These are phyloP conservation scores for Aleadryas rufinucha DNA, from an alignment of 2,113 vertebrate genomes.

Conservation along the genomic window DNA sequence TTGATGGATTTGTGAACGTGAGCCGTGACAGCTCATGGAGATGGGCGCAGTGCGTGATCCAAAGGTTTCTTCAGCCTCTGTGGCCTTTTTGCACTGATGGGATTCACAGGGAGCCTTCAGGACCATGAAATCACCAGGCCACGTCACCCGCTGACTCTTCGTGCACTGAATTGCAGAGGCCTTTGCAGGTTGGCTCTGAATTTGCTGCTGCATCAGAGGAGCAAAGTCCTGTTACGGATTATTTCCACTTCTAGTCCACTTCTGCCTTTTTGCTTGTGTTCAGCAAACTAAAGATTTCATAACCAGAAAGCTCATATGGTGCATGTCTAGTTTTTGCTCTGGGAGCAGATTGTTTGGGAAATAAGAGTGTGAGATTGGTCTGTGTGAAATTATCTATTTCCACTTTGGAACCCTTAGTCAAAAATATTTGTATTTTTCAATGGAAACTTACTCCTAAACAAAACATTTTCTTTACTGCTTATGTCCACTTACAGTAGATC, in stretches of 20 bases:
- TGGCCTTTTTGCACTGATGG: background rate
- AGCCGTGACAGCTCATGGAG: rapidly evolving
- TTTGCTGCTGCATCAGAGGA: background rate
- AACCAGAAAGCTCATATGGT: rapidly evolving
- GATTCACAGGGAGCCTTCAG: background rate
- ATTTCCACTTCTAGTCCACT: rapidly evolving
- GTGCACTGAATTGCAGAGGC: rapidly evolving
- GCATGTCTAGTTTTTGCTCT: rapidly evolving
- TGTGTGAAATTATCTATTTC: background rate
- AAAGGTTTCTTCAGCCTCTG: background rate
- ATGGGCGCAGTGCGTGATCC: rapidly evolving
- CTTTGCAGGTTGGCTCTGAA: background rate
- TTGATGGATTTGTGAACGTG: rapidly evolving
- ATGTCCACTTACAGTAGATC: rapidly evolving
- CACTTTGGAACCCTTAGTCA: background rate
- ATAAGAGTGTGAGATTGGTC: background rate
- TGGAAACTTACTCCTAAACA: background rate
- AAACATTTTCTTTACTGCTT: background rate
- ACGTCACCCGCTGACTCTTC: background rate
- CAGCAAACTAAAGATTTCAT: background rate
- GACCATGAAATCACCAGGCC: background rate
- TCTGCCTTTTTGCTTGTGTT: background rate
- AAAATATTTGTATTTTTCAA: background rate
- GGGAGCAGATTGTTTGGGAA: background rate
- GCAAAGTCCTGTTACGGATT: background rate